phyloP scores from a whole-genome alignment of 1,140 invertebrate genomes.

The Cydia splendana region DNA sequence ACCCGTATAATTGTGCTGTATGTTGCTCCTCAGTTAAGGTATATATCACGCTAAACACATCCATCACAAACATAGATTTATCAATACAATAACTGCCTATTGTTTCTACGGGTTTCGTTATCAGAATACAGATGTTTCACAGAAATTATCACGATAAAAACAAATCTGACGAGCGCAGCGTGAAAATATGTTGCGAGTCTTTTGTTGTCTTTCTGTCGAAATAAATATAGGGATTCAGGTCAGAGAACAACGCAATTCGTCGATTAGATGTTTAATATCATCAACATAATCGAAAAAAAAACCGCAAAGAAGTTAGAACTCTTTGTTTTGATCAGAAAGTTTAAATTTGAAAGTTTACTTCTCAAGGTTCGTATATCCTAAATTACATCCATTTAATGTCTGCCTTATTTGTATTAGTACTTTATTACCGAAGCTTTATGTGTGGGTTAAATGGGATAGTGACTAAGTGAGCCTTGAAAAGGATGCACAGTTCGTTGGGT shows the following conservation, averaged over 20 bases:
- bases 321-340: not conserved
- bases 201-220: not conserved
- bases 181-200: not conserved
- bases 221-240: not conserved
- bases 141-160: conserved; percentile 20
- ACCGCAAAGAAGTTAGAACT: not conserved
- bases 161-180: not conserved
- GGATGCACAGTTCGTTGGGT: conserved; percentile 28
- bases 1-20: too few relatives aligned
- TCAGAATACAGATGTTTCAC: not conserved
- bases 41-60: not conserved
- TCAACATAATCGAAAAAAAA: not conserved
- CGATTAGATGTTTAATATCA: not conserved
- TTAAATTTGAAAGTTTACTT: not conserved
- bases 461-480: conserved; percentile 30
- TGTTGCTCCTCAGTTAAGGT: not conserved
- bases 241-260: not conserved
- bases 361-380: not conserved
- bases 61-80: not conserved
- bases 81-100: not conserved
- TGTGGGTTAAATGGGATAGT: conserved; percentile 22
- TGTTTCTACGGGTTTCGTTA: not conserved
- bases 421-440: conserved; percentile 9
- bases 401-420: conserved; percentile 24
- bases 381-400: not conserved